phyloP scores from a whole-genome alignment of 1,140 invertebrate genomes.

The Forficula auricularia region DNA sequence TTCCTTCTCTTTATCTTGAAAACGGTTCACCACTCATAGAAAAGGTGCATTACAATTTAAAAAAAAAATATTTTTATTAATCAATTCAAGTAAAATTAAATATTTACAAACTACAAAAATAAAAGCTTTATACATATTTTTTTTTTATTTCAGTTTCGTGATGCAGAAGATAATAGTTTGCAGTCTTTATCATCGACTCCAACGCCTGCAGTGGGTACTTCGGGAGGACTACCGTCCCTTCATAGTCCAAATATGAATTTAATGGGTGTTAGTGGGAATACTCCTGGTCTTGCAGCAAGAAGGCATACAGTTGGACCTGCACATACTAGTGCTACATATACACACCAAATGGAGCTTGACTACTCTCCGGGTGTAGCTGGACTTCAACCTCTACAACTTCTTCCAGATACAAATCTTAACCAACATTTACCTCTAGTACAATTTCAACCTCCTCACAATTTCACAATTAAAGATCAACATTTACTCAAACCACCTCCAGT shows the following conservation, averaged over 20 bases:
- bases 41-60: slow-evolving; percentile 42
- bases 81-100: too few relatives aligned
- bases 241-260: too few relatives aligned
- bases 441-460: slow-evolving; percentile 61
- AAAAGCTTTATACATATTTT: too few relatives aligned
- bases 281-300: slow-evolving; percentile 33
- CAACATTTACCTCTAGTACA: slow-evolving; percentile 55
- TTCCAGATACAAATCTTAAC: slow-evolving; percentile 47
- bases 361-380: too few relatives aligned
- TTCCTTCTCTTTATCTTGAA: slow-evolving; percentile 38
- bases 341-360: too few relatives aligned
- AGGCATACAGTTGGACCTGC: slow-evolving; percentile 86
- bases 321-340: slow-evolving; percentile 33
- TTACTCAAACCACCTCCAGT: slow-evolving; percentile 77
- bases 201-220: not conserved
- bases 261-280: too few relatives aligned
- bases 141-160: slow-evolving; percentile 1
- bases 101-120: too few relatives aligned
- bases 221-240: too few relatives aligned
- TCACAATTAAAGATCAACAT: slow-evolving; percentile 83
- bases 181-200: not conserved
- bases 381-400: slow-evolving; percentile 24
- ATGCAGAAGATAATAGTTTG: too few relatives aligned
- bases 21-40: slow-evolving; percentile 42
- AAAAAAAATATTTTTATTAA: too few relatives aligned